Evolutionary conservation across 2,888 invertebrate genomes (phyloP).

Genomic region (Strigamia maritima): DNA sequence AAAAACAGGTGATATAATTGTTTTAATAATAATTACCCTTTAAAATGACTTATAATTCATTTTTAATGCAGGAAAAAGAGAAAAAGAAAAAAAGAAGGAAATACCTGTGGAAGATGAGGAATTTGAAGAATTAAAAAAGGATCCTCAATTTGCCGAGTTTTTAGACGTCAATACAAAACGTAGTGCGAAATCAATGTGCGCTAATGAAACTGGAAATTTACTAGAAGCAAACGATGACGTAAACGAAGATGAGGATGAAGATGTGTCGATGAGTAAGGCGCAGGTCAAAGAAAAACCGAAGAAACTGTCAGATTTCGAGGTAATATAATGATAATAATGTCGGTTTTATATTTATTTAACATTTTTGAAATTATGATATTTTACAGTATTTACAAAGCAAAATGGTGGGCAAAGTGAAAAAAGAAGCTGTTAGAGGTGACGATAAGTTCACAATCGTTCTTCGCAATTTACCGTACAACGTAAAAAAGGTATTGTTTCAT

Average conservation of each 20-base stretch:
- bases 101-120: constrained; percentile 42
- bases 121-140: constrained; percentile 66
- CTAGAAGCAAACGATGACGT: constrained; percentile 28
- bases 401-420: constrained; percentile 45
- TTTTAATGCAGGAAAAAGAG: constrained; percentile 36
- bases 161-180: constrained; percentile 72
- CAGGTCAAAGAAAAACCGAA: not conserved
- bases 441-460: constrained; percentile 52
- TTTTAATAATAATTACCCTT: not conserved
- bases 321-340: not conserved
- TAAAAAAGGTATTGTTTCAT: constrained; percentile 34
- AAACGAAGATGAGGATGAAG: constrained; percentile 43
- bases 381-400: constrained; percentile 58
- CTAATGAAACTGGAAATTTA: constrained; percentile 56
- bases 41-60: not conserved
- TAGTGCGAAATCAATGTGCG: constrained; percentile 56
- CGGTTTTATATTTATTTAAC: constrained; percentile 56
- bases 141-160: constrained; percentile 85
- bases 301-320: not conserved
- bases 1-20: not conserved
- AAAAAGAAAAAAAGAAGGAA: constrained; percentile 46
- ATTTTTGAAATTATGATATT: constrained; percentile 44
- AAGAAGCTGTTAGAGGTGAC: constrained; percentile 62
- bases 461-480: constrained; percentile 19
- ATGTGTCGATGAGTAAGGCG: constrained; percentile 45